These are phyloP conservation scores for Temnothorax curvispinosus DNA, from an alignment of 1,140 invertebrate genomes.

Conservation along the genomic window DNA sequence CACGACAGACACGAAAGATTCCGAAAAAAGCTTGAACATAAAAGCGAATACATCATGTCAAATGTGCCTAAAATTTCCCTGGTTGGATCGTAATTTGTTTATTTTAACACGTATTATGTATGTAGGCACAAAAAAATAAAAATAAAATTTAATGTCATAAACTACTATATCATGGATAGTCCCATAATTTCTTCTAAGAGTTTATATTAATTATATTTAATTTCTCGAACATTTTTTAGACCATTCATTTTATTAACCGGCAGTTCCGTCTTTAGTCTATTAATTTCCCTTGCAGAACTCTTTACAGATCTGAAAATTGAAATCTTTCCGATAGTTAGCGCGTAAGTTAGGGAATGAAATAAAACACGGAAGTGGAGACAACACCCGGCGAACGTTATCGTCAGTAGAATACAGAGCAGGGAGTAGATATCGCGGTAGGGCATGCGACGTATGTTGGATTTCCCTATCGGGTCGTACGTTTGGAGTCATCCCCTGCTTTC, in stretches of 20 bases:
- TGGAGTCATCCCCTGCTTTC: conserved; percentile 79
- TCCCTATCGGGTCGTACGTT: conserved; percentile 84
- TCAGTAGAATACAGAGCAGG: conserved; percentile 58
- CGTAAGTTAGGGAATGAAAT: conserved; percentile 52
- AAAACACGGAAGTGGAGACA: conserved; percentile 62
- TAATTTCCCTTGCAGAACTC: background rate
- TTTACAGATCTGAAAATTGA: conserved; percentile 3
- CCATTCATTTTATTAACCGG: background rate
- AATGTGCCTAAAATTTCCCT: background rate
- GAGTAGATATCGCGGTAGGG: conserved; percentile 52
- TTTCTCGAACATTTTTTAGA: background rate
- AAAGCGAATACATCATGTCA: conserved; percentile 3
- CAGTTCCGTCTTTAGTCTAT: background rate
- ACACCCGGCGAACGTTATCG: conserved; percentile 71
- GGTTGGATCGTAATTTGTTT: conserved; percentile 1
- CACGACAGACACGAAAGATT: background rate
- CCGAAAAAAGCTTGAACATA: background rate
- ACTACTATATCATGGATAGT: background rate
- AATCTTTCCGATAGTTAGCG: conserved; percentile 61
- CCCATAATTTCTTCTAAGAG: background rate
- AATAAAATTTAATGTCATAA: background rate
- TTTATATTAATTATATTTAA: background rate
- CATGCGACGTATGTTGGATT: conserved; percentile 80
- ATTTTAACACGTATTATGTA: background rate
- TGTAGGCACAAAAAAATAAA: background rate